Conservation (phyloP, 2,113 vertebrate genomes). For the Cottus gobio region DNA sequence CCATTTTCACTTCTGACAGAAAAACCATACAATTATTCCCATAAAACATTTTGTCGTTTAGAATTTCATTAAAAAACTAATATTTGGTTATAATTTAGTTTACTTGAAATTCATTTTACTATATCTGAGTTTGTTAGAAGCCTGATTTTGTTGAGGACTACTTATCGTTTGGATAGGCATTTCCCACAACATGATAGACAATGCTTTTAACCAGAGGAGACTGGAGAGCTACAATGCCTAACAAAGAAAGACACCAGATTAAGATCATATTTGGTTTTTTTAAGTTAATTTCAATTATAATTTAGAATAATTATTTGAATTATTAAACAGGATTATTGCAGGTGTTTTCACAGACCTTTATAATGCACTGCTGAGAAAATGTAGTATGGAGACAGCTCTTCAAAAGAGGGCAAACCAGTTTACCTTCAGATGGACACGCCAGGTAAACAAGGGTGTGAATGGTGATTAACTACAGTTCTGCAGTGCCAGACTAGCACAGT, state of each 20-base stretch:
- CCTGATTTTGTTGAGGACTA: not conserved
- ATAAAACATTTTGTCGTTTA: not conserved
- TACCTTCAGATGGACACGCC: not conserved
- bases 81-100: not conserved
- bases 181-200: not conserved
- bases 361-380: not conserved
- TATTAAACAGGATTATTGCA: not conserved
- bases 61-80: not conserved
- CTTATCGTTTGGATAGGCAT: not conserved
- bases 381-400: not conserved
- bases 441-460: slow-evolving; percentile 9
- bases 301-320: not conserved
- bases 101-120: not conserved
- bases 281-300: not conserved
- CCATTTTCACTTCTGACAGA: not conserved
- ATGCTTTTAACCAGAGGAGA: not conserved
- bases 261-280: not conserved
- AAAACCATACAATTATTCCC: too few species aligned
- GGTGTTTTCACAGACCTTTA: too few species aligned
- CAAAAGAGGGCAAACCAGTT: not conserved
- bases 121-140: not conserved
- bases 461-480: not conserved
- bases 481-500: not conserved
- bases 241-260: not conserved
- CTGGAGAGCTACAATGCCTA: not conserved